Evolutionary conservation across 2,797 vertebrate species (phyloP).

Genomic region (Gallinago stenura): DNA sequence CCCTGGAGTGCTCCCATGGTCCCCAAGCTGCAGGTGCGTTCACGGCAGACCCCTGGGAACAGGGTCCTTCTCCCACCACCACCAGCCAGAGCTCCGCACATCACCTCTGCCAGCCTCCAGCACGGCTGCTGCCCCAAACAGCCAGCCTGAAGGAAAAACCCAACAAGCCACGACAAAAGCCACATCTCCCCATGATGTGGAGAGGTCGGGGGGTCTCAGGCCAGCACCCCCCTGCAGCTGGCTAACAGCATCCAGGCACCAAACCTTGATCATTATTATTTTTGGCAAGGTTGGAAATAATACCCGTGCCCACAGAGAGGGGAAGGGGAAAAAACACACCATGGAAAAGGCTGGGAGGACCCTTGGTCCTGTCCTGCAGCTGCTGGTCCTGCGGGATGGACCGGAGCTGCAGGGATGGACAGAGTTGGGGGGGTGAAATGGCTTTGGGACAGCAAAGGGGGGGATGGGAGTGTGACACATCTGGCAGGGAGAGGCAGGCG

Average conservation of each 20-base stretch:
- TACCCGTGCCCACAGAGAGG: accelerated
- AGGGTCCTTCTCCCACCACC: accelerated
- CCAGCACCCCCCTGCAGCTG: neutral
- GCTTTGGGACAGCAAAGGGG: neutral
- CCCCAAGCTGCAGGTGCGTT: accelerated
- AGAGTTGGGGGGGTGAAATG: accelerated
- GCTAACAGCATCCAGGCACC: neutral
- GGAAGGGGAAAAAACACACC: neutral
- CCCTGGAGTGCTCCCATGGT: accelerated
- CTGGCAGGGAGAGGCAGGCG: neutral
- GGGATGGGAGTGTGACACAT: accelerated
- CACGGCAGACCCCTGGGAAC: accelerated
- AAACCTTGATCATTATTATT: accelerated
- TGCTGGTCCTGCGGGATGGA: neutral
- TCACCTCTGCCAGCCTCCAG: neutral
- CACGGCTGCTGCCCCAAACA: accelerated
- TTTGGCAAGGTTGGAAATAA: neutral
- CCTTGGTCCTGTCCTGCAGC: accelerated
- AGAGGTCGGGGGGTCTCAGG: accelerated
- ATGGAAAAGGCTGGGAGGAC: neutral
- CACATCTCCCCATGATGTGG: accelerated
- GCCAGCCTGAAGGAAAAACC: neutral
- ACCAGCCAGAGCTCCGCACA: neutral
- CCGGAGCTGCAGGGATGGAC: accelerated
- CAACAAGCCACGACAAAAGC: accelerated